A percentile compares a stretch with the other conserved stretches of the same genome.
Conservation (phyloP, 2,113 vertebrate species). For the pig (Sus scrofa) region DNA sequence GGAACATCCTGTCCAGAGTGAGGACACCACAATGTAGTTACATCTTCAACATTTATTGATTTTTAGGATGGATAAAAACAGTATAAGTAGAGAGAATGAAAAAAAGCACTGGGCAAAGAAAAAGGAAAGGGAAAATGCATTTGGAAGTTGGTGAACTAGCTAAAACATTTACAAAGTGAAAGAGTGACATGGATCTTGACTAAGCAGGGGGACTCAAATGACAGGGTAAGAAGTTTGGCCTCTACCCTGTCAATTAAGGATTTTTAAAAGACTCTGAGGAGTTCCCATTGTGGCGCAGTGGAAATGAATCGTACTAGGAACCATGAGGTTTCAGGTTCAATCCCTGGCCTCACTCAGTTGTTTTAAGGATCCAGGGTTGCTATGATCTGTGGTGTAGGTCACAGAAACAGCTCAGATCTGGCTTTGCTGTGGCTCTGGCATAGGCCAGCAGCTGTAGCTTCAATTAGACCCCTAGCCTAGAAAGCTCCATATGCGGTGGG, state of each 20-base stretch:
- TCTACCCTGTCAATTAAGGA: not conserved
- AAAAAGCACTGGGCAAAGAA: not conserved
- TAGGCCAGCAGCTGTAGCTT: too few relatives aligned
- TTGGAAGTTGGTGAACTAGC: constrained; percentile 39
- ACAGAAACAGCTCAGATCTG: too few relatives aligned
- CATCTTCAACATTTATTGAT: constrained; percentile 28
- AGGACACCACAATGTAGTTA: not conserved
- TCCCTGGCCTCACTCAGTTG: too few relatives aligned
- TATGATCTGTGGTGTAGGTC: too few relatives aligned
- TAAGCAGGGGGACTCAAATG: not conserved
- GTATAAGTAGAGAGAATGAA: not conserved
- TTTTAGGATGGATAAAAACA: not conserved
- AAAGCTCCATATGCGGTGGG: too few relatives aligned
- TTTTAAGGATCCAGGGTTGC: too few relatives aligned
- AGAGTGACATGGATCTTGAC: not conserved
- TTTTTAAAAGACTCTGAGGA: constrained; percentile 47
- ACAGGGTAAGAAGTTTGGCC: not conserved
- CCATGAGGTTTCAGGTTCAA: too few relatives aligned
- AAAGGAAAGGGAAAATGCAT: not conserved
- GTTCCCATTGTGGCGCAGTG: too few relatives aligned
- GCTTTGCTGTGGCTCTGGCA: too few relatives aligned
- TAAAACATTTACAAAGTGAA: constrained; percentile 35
- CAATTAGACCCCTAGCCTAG: too few relatives aligned
- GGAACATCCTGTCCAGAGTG: not conserved
- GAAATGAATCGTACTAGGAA: too few relatives aligned